Conservation (phyloP, 2,797 vertebrate species). For the Paramormyrops hopkinsi region DNA sequence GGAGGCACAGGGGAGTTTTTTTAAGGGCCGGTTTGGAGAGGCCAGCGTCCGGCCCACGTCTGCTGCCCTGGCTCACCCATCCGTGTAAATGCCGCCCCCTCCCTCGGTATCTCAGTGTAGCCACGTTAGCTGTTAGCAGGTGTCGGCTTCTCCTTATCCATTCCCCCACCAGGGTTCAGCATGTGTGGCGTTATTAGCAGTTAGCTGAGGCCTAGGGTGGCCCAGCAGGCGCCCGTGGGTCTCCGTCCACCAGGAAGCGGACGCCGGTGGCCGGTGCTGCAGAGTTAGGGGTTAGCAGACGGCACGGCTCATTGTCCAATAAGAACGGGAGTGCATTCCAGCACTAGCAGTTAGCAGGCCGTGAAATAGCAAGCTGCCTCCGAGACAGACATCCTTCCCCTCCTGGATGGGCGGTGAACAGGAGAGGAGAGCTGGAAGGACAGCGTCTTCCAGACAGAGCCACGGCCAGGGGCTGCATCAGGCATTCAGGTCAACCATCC, state of each 20-base stretch:
- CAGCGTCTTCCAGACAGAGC: constrained; percentile 49
- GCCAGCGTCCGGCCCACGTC: constrained; percentile 19
- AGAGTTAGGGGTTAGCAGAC: constrained; percentile 63
- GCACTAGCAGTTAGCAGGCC: constrained; percentile 91
- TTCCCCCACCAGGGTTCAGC: neutral
- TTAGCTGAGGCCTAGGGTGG: neutral
- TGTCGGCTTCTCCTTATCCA: neutral
- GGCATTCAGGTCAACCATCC: neutral
- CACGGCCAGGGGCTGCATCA: neutral
- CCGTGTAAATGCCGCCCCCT: constrained; percentile 18
- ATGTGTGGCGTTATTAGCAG: neutral
- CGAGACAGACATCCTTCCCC: constrained; percentile 75
- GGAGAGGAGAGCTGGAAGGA: constrained; percentile 76
- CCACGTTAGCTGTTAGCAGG: neutral
- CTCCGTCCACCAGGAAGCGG: neutral
- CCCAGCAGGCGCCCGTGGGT: neutral
- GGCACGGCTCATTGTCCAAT: constrained; percentile 70
- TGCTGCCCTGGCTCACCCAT: constrained; percentile 40
- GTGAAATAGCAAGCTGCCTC: constrained; percentile 89
- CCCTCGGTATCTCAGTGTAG: constrained; percentile 19
- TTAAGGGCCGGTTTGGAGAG: neutral
- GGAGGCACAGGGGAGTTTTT: constrained; percentile 19
- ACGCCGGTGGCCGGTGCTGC: neutral
- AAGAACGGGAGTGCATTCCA: constrained; percentile 76
- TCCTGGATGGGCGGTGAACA: constrained; percentile 55